Base-by-base conservation (phyloP, 2,888 invertebrate genomes). In the Malthinus seriepunctatus region DNA sequence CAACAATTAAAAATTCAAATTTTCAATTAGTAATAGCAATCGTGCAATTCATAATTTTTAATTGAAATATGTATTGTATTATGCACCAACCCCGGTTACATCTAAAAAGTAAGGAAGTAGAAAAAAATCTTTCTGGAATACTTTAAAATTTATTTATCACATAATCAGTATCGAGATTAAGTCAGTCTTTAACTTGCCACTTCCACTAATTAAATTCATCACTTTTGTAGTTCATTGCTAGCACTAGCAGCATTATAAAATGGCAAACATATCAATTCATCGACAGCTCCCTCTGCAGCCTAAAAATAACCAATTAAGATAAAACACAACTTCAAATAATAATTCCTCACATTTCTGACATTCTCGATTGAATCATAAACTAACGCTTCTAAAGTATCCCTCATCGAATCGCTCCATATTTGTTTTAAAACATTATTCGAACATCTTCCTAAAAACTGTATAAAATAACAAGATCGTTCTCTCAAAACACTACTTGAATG, bases 401-500 rank as follows among this genome's bases (percentile, higher is more conserved):
- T 83, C 56, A 88, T 79, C 45, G 80, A 80, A 65, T 82, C 83
- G 63, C 80, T 84, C 88, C 89, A 89, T 48, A 84, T 82, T 1
- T 77, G 76, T 60, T 84, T 84, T 53, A 92, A 80, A 0, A 86
- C 85, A 9, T 86, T 85, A 65, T 86, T 83, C 45, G 87, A 88
- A 69, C 86, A 86, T 48, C 87, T 86, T 23, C 87, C 88, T 53
- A 92, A 75, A 23, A 89, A 80, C 65, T 87, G 82, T 11, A 91
- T 80, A n/a, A 93, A 80, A 66, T 87, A 85, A 70, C 92, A 91
- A 8, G 87, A 82, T 69, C 91, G 82, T 69, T 86, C 84, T 66
- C 78, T 70, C 6, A 89, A 68, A 0, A 83, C 76, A 55, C 84
- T 81, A 67, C 83, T 83, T 0, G 83, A 80, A 69, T 84, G 84